phyloP scores from a whole-genome alignment of 2,113 vertebrate species.

The Bubo scandiacus region DNA sequence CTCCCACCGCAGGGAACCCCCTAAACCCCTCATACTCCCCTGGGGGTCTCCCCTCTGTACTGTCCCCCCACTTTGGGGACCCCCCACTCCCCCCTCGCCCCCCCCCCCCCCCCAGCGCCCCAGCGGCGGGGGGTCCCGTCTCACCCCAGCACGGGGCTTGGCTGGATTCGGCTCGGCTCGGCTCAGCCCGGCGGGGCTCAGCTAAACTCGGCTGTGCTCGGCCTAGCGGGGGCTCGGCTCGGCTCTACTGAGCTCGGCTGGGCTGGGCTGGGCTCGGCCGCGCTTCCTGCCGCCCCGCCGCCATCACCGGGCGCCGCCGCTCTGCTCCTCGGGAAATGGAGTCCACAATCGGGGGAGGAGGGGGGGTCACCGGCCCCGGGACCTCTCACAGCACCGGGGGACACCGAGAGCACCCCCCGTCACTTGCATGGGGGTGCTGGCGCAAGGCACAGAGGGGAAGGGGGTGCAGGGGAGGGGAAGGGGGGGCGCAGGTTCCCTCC shows the following conservation, averaged over 20 bases:
- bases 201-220: too few relatives aligned
- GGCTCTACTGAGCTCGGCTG: neutral
- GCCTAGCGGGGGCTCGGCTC: neutral
- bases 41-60: too few relatives aligned
- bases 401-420: neutral
- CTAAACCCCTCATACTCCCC: too few relatives aligned
- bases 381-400: rapidly evolving
- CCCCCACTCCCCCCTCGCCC: too few relatives aligned
- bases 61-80: neutral
- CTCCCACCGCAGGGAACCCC: neutral
- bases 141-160: neutral
- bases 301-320: neutral
- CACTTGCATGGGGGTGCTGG: neutral
- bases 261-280: too few relatives aligned
- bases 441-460: too few relatives aligned
- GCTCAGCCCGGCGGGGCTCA: neutral
- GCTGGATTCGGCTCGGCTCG: neutral
- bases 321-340: conserved; percentile 10
- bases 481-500: neutral
- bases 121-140: neutral
- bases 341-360: neutral
- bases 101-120: neutral
- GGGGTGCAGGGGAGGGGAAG: neutral
- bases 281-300: neutral
- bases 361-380: neutral